These are phyloP conservation scores for Lingula anatina DNA, from an alignment of 2,888 invertebrate genomes.

Conservation along the genomic window DNA sequence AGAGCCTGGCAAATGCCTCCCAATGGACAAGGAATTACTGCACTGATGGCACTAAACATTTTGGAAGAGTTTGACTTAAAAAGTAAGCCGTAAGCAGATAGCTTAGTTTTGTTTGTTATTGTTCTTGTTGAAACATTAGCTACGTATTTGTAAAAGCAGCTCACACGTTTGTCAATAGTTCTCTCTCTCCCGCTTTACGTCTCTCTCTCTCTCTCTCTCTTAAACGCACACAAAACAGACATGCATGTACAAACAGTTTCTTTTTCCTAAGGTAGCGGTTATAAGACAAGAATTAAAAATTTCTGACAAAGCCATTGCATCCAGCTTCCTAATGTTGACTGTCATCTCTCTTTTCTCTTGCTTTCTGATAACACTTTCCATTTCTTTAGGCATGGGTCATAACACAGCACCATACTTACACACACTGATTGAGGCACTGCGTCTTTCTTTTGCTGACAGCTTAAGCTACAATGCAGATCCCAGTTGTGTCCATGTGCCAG, in stretches of 20 bases:
- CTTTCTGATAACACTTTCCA: not conserved
- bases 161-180: not conserved
- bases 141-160: not conserved
- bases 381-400: constrained; percentile 36
- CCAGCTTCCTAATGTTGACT: no score
- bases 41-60: constrained; percentile 48
- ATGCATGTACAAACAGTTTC: no score
- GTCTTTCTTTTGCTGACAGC: constrained; percentile 50
- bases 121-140: no score
- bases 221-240: no score
- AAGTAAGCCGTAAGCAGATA: constrained; percentile 18
- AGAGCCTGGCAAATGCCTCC: constrained; percentile 52
- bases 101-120: not conserved
- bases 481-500: constrained; percentile 27
- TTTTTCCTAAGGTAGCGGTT: no score
- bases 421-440: constrained; percentile 46
- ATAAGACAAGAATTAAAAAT: no score
- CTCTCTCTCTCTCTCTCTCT: no score
- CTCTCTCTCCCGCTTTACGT: no score
- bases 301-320: no score
- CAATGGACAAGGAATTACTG: constrained; percentile 51
- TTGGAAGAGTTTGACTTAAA: constrained; percentile 46
- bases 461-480: constrained; percentile 47
- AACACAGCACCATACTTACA: constrained; percentile 51
- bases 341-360: no score